Base-by-base conservation (phyloP, 2,113 vertebrate genomes). In the Uropsilus gracilis region DNA sequence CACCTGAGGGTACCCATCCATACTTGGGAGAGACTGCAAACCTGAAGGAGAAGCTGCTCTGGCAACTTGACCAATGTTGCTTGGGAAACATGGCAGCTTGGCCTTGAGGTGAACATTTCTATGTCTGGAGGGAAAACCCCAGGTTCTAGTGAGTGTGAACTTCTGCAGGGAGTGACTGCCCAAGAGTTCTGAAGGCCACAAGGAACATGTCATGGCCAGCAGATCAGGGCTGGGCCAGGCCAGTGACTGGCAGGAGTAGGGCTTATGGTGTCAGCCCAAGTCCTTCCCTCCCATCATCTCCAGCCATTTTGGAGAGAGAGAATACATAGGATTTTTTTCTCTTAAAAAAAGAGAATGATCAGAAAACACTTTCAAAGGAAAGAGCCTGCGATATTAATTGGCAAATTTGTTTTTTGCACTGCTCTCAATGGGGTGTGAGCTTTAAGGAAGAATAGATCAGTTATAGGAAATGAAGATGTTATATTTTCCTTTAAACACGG, bases 401-500 rank as follows among this genome's bases (percentile, higher is more conserved):
- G 6, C 46, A 83, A 78, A 22, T 75, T 69, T 75, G 2, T 42
- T 81, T 88, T 69, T 26, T 1, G 7, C n/a, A 6, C 20, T 34
- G 34, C 34, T 94, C 82, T 96, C 34, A 61, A 0, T 69, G 39
- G 55, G 22, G n/a, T 34, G 18, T 2, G 16, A 66, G 48, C 63
- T 72, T 42, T 20, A 63, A 94, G 72, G 86, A 89, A 94, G 71
- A 78, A 44, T 17, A n/a, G 63, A 46, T 86, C 16, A 32, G 30
- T 55, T 44, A 34, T 24, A 26, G 30, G 46, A 77, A 90, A 78
- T 48, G 77, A 82, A 80, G 82, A 39, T 24, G 14, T 28, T 28
- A 37, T 22, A 17, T 86, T 86, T 69, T 85, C 50, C 71, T 96
- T 86, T 46, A 76, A 88, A 94, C 88, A 82, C 26, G 10, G 63